Conservation (phyloP, 2,113 vertebrate genomes). For the Menura novaehollandiae region DNA sequence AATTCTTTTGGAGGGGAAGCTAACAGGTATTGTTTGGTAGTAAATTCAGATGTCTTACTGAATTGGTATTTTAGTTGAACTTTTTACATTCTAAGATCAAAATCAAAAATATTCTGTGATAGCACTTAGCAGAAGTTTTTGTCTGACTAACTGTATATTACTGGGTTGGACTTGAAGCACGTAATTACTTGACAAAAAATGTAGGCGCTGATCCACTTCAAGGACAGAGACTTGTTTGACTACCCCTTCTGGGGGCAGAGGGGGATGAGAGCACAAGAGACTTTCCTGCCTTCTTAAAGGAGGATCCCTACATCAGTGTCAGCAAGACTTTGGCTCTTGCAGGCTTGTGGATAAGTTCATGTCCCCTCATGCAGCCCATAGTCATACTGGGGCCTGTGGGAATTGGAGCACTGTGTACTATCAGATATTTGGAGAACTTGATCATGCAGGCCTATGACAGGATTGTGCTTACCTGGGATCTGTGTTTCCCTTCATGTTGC, state of each 20-base stretch:
- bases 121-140: neutral
- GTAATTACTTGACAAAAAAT: neutral
- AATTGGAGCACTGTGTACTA: fast-evolving
- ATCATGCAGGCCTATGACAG: neutral
- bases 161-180: neutral
- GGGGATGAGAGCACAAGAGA: neutral
- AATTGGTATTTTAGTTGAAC: neutral
- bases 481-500: neutral
- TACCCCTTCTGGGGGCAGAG: neutral
- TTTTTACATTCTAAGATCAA: neutral
- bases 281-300: neutral
- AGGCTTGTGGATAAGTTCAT: neutral
- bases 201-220: neutral
- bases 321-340: neutral
- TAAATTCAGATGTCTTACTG: neutral
- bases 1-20: neutral
- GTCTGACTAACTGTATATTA: neutral
- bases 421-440: neutral
- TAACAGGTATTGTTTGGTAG: neutral
- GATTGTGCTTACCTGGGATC: neutral
- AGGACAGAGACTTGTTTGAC: neutral
- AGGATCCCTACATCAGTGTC: neutral
- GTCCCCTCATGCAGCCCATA: neutral
- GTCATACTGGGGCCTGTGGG: neutral
- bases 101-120: neutral